Base-by-base conservation (phyloP, 2,888 invertebrate genomes). In the Rhagophthalmus giganteus region DNA sequence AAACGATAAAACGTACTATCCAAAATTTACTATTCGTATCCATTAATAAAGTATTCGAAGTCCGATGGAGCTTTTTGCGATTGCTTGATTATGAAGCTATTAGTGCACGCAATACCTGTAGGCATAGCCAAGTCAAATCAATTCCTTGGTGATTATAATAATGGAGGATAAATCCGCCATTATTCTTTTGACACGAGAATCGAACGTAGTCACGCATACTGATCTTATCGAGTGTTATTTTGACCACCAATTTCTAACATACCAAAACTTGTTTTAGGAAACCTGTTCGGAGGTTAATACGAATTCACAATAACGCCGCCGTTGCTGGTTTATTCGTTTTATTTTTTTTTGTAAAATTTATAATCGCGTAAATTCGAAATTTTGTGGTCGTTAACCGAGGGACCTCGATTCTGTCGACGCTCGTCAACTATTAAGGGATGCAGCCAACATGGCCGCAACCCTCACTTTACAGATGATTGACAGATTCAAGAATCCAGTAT, bases 401-500 rank as follows among this genome's bases (percentile, higher is more conserved):
- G 51, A 64, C 62, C 48, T 48, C 14, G 20, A 40, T 16, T 65
- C 68, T 67, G 66, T 70, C 72, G 70, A 47, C 62, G 64, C 67
- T 68, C 72, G 66, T 72, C 72, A 71, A 65, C 58, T 66, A 69
- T 67, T 68, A 68, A 63, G 69, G 69, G 66, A 62, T 64, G 65
- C 59, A 53, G 45, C 55, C 69, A 71, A 69, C 68, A 72, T 71
- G 72, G 72, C 72, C 68, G 69, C 61, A 60, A 62, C 68, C 69
- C 67, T 61, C 61, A 65, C 65, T 69, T 67, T 67, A 65, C 58
- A 65, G 67, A 60, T 70, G 72, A 72, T 70, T 72, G 73, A 72
- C 72, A 65, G 64, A 62, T 66, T 69, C 68, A 70, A 66, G 69
- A 71, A 68, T 71, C 71, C 68, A 66, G 65, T 68, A 69, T 69